Conservation (phyloP, 2,113 vertebrate genomes). For the Pterocles gutturalis region DNA sequence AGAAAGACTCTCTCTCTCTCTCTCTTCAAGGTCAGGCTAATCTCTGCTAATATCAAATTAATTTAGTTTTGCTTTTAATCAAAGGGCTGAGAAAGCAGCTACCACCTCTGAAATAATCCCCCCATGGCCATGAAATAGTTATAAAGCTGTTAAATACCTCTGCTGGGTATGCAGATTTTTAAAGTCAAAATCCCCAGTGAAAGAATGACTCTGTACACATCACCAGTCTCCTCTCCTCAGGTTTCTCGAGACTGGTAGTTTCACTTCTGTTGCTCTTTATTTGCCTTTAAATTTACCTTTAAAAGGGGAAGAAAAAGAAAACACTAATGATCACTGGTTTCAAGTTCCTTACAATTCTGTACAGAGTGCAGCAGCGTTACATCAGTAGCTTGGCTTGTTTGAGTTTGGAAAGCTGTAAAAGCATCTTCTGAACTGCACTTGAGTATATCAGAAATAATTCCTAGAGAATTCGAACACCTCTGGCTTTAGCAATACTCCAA, state of each 20-base stretch:
- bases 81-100: not conserved
- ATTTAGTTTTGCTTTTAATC: not conserved
- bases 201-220: not conserved
- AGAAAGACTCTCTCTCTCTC: not conserved
- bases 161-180: not conserved
- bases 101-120: not conserved
- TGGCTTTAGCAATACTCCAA: not conserved
- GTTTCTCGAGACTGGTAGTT: not conserved
- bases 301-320: constrained; percentile 18
- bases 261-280: constrained; percentile 50
- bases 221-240: not conserved
- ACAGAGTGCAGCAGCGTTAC: not conserved
- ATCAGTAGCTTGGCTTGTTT: not conserved
- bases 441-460: not conserved
- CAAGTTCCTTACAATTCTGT: not conserved
- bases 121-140: not conserved
- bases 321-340: not conserved
- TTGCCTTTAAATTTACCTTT: not conserved
- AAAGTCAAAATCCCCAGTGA: constrained; percentile 1
- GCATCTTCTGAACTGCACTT: not conserved
- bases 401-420: not conserved
- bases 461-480: not conserved
- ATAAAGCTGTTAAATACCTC: not conserved
- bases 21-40: not conserved
- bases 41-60: not conserved